Evolutionary conservation across 2,797 vertebrate genomes (phyloP), one percentile per base, ranked within the genome.

Genomic region (Rhinatrema bivittatum): DNA sequence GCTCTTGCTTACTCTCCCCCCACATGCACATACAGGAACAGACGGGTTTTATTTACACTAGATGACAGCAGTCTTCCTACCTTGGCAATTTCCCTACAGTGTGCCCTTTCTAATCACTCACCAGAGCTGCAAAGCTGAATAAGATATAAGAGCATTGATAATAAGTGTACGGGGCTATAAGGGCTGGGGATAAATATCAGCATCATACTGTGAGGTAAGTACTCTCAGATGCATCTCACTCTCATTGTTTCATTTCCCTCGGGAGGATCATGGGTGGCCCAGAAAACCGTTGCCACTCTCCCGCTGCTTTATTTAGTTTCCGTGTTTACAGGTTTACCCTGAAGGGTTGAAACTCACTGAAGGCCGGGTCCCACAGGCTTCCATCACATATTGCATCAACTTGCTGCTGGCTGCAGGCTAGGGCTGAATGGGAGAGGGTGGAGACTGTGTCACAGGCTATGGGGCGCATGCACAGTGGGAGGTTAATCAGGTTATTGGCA

Each of bases 241-340:
- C 32, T 32, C 40, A 39, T 30, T 29, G 34, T 46, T 57, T 42
- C 32, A 51, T 47, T 44, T 29, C 26, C 29, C 9, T 12, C 25
- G 16, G 22, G 31, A n/a, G 13, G n/a, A n/a, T 13, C 10, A 29
- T 5, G 4, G n/a, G 8, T 39, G 24, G 21, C 29, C 18, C 21
- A 22, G 34, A 20, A 28, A n/a, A n/a, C n/a, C 21, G 24, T 29
- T 15, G 32, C 9, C 36, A 14, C 35, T 37, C 10, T n/a, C 20
- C 7, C 11, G 16, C 8, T 29, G 32, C 26, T 29, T 1, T 14
- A 27, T 29, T 1, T 14, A 27, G 25, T 45, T 34, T 35, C 58
- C 8, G 36, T 79, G 76, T 79, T 80, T 74, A 76, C 79, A 82
- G 79, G 91, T 90, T 90, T 87, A 89, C 90, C 89, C 70, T 71